phyloP scores from a whole-genome alignment of 2,797 vertebrate genomes.

The Meriones psammophilus region DNA sequence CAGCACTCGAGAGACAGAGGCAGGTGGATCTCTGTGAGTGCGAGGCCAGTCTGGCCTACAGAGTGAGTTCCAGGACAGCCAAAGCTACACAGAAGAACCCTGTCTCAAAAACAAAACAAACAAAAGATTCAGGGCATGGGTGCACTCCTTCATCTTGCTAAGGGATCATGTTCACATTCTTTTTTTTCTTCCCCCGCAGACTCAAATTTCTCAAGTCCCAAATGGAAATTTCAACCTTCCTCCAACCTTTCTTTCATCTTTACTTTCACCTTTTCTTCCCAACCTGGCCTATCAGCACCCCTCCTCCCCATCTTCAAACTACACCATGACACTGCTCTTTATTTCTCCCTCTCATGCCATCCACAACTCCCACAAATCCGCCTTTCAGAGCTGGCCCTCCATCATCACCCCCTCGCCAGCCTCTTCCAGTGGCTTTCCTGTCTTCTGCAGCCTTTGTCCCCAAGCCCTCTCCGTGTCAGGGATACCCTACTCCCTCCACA shows the following conservation, averaged over 20 bases:
- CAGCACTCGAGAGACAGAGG: no score
- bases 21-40: no score
- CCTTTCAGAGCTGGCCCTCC: neutral
- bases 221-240: neutral
- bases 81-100: no score
- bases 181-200: neutral
- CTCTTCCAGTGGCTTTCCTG: neutral
- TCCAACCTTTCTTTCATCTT: no score
- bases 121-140: neutral
- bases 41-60: no score
- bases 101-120: no score
- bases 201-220: neutral
- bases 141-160: neutral
- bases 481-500: neutral
- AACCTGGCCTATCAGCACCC: no score
- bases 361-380: neutral
- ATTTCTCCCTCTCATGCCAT: neutral
- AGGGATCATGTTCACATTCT: neutral
- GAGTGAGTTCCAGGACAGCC: no score
- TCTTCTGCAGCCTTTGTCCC: neutral
- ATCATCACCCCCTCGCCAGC: neutral
- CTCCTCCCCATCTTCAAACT: neutral
- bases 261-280: no score
- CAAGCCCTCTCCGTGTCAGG: neutral
- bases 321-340: neutral